These are phyloP conservation scores for Sebastes aleutianus DNA, from an alignment of 2,797 vertebrate species.

Conservation along the genomic window DNA sequence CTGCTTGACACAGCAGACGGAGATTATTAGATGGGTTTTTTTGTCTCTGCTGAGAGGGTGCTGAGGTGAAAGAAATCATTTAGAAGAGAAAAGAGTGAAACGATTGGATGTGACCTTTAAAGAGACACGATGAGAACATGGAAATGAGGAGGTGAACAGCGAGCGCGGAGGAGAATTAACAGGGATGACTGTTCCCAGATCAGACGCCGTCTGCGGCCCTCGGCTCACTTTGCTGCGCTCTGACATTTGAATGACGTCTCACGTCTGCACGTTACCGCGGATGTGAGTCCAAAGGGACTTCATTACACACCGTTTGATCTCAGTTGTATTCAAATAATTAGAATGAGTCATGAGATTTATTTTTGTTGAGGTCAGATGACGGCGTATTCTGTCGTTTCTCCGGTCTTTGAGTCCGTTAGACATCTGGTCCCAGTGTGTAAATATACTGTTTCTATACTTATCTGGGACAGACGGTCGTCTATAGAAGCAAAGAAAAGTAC, in stretches of 20 bases:
- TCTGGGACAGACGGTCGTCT: no score
- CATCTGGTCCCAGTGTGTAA: no score
- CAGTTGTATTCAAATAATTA: neutral
- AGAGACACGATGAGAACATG: constrained; percentile 5
- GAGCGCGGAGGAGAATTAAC: neutral
- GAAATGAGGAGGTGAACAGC: neutral
- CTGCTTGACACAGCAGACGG: neutral
- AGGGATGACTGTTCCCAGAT: neutral
- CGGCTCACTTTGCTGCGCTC: neutral
- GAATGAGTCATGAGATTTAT: no score
- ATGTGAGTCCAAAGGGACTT: neutral
- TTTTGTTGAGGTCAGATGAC: no score
- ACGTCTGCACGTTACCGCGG: no score
- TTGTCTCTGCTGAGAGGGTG: neutral
- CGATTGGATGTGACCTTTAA: constrained; percentile 31
- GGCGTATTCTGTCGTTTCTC: no score
- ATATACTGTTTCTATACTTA: no score
- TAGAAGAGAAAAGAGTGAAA: neutral
- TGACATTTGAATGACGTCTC: constrained; percentile 11
- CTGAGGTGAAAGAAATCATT: neutral
- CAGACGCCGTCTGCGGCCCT: neutral
- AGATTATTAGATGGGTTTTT: neutral
- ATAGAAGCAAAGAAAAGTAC: no score
- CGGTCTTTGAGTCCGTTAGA: no score
- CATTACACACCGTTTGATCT: neutral